Evolutionary conservation across 37 sponge, comb jelly and placozoan species (phyloP).

Genomic region (Hexactinellida sp.): DNA sequence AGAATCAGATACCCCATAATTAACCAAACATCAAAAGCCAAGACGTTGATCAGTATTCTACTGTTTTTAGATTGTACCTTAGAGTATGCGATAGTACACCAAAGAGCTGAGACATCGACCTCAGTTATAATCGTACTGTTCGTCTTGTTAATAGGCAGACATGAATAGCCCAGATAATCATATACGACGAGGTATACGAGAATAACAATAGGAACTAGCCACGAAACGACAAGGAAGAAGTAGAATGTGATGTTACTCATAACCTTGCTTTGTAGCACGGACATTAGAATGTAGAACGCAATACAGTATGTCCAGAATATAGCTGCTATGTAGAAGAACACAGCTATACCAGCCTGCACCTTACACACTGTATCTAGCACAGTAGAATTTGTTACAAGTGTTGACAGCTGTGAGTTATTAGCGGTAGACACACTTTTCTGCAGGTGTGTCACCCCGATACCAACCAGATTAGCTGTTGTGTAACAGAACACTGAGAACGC

Average conservation of each 20-base stretch:
- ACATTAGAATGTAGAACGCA: conserved; percentile 16
- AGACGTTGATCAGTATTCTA: not conserved
- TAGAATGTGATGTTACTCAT: not conserved
- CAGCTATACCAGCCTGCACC: not conserved
- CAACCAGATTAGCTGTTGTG: conserved; percentile 10
- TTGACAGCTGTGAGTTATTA: not conserved
- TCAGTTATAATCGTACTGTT: not conserved
- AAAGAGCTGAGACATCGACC: not conserved
- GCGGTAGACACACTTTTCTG: not conserved
- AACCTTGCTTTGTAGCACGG: not conserved
- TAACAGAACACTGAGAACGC: conserved; percentile 5
- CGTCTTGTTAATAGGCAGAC: not conserved
- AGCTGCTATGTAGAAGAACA: not conserved
- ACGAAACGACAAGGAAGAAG: not conserved
- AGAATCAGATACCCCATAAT: conserved; percentile 26
- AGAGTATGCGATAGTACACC: not conserved
- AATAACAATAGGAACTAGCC: not conserved
- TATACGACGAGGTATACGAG: not conserved
- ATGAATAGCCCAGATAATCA: conserved; percentile 12
- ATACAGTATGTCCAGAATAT: conserved; percentile 6
- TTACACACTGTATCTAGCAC: not conserved
- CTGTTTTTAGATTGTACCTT: not conserved
- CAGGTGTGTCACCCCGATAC: not conserved
- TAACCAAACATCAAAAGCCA: conserved; percentile 41
- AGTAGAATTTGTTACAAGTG: not conserved